phyloP scores from a whole-genome alignment of 2,888 invertebrate species.

The Miltochrista miniata region DNA sequence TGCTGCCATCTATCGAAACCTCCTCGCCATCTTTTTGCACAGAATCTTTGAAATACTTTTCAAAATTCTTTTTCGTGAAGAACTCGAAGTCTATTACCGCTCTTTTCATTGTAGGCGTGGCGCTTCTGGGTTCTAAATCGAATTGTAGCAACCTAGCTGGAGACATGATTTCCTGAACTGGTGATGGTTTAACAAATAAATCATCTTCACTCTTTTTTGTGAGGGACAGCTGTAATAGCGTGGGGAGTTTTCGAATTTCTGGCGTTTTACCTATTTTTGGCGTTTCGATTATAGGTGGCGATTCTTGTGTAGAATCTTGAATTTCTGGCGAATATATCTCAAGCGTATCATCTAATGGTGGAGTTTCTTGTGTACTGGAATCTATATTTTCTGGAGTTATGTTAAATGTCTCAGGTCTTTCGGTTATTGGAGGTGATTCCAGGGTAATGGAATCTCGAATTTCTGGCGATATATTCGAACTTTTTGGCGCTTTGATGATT shows the following conservation, averaged over 20 bases:
- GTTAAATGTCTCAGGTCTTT: too few relatives aligned
- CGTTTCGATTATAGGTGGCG: constrained; percentile 53
- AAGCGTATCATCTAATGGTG: too few relatives aligned
- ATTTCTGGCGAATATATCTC: constrained; percentile 4
- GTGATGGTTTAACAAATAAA: constrained; percentile 69
- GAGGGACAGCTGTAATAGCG: constrained; percentile 59
- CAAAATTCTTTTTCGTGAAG: constrained; percentile 66
- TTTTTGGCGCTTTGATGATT: constrained; percentile 56
- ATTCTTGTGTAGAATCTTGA: constrained; percentile 25
- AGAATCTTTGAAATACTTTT: constrained; percentile 58
- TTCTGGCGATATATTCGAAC: constrained; percentile 32
- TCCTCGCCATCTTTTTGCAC: constrained; percentile 26
- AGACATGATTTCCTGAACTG: constrained; percentile 68
- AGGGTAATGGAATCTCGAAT: constrained; percentile 19
- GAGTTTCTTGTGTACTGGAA: too few relatives aligned
- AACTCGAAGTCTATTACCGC: constrained; percentile 74
- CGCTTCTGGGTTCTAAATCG: constrained; percentile 60
- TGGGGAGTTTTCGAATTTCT: constrained; percentile 43
- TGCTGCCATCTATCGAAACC: constrained; percentile 34
- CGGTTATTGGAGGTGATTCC: too few relatives aligned
- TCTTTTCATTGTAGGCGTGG: constrained; percentile 77
- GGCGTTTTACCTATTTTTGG: constrained; percentile 44
- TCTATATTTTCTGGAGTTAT: too few relatives aligned
- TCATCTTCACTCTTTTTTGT: constrained; percentile 60
- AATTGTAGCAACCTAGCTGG: constrained; percentile 78